Base-by-base conservation (phyloP, 2,113 vertebrate genomes). In the Cyphomyrus plagiostoma region DNA sequence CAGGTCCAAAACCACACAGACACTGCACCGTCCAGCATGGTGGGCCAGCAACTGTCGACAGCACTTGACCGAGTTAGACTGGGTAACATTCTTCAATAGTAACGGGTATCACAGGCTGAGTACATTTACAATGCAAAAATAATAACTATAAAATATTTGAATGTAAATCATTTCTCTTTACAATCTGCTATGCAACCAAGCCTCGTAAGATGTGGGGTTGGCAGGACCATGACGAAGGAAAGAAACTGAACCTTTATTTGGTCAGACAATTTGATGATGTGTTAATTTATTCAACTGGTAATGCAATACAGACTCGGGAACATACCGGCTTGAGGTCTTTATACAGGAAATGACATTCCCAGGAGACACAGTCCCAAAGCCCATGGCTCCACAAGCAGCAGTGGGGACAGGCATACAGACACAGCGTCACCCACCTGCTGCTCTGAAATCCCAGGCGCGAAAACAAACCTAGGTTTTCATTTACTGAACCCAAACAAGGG, bases 271-370 rank as follows among this genome's bases (percentile, higher is more conserved):
- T 88, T 88, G 21, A 39, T 88, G 30, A 49, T 48, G 70, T 45
- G 4, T 30, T 49, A 66, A 88, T 88, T n/a, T 77, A 50, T 66
- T 88, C 9, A 62, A 70, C 10, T 77, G 46, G 45, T 85, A 48
- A 49, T 50, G 39, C 82, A 23, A 48, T 84, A 23, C 42, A 45
- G 30, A 23, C 82, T n/a, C 3, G 23, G 11, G 35, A 39, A 77
- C 11, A 77, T 6, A 77, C 13, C 1, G 70, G 70, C 26, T 39
- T 35, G 26, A 35, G 83, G 83, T 48, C 80, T 23, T 83, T 45
- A 83, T 46, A 83, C 35, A 82, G 80, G 80, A 83, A 83, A 83
- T 83, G 19, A 83, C 35, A 83, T 83, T 83, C 45, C n/a, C 62
- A 66, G 62, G 62, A 26, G 62, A 66, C 62, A 26, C 1, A 26